Conservation (phyloP, 1,140 invertebrate genomes). For the Notospermus geniculatus region DNA sequence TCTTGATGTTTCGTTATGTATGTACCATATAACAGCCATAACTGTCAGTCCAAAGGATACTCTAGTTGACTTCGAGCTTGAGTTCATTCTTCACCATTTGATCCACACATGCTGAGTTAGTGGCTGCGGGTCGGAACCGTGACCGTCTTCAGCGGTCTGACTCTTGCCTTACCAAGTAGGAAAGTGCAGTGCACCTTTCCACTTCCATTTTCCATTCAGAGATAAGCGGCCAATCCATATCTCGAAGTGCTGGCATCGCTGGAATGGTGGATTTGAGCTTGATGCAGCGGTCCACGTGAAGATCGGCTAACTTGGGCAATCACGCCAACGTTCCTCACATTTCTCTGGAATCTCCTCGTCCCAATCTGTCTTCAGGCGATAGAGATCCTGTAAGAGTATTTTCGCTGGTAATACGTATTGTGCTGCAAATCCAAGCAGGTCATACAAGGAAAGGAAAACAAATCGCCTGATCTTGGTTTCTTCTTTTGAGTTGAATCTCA, state of each 20-base stretch:
- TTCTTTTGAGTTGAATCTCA: too few relatives aligned
- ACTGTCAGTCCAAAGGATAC: slow-evolving; percentile 1
- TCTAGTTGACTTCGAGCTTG: background rate
- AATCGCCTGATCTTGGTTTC: too few relatives aligned
- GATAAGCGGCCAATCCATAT: slow-evolving; percentile 24
- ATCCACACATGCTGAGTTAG: slow-evolving; percentile 41
- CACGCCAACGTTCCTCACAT: background rate
- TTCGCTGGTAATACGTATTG: slow-evolving; percentile 10
- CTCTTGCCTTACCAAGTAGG: slow-evolving; percentile 37
- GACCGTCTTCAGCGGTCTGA: slow-evolving; percentile 39
- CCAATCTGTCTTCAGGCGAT: background rate
- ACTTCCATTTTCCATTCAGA: slow-evolving; percentile 14
- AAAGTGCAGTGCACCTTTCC: slow-evolving; percentile 24
- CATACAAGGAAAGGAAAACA: too few relatives aligned
- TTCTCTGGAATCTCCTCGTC: slow-evolving; percentile 3
- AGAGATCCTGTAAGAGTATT: slow-evolving; percentile 6
- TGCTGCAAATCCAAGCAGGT: slow-evolving; percentile 13
- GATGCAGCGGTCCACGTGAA: slow-evolving; percentile 6
- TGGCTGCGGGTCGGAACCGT: slow-evolving; percentile 52
- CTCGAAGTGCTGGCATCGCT: slow-evolving; percentile 24
- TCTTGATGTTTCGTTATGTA: slow-evolving; percentile 9
- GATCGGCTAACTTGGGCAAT: background rate
- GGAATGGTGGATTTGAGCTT: slow-evolving; percentile 23
- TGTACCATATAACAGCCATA: slow-evolving; percentile 21
- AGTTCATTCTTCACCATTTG: slow-evolving; percentile 3